phyloP scores from a whole-genome alignment of 1,140 invertebrate species.

The Brachionus koreanus region DNA sequence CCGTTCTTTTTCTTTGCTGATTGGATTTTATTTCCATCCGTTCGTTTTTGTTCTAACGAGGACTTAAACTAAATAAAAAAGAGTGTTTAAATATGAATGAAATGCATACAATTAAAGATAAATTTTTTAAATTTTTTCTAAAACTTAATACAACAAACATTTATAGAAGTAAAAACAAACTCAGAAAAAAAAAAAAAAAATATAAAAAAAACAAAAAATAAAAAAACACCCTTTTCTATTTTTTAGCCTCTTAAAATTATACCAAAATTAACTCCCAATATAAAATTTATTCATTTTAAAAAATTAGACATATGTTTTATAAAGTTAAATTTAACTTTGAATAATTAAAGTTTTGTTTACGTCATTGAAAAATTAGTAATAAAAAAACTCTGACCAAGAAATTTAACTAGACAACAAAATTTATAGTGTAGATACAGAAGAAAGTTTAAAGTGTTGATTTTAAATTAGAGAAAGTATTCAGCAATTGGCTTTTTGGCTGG shows the following conservation, averaged over 20 bases:
- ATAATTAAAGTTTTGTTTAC: background rate
- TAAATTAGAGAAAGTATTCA: slow-evolving; percentile 85
- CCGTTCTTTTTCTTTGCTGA: background rate
- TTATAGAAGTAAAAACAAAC: background rate
- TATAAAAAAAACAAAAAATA: no score
- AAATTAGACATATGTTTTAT: background rate
- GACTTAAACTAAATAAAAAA: background rate
- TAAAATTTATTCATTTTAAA: slow-evolving; percentile 27
- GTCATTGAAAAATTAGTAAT: background rate
- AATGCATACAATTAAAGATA: background rate
- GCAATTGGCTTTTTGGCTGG: slow-evolving; percentile 98
- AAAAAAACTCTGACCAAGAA: slow-evolving; percentile 25
- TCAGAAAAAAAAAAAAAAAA: background rate
- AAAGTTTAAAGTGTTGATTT: background rate
- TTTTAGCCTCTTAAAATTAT: background rate
- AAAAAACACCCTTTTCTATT: slow-evolving; percentile 19
- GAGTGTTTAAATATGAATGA: background rate
- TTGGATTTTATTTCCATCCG: background rate
- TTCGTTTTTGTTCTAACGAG: background rate
- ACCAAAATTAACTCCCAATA: background rate
- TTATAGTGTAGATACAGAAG: background rate
- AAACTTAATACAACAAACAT: background rate
- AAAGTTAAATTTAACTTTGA: background rate
- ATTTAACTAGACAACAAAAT: slow-evolving; percentile 10
- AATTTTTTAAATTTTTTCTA: slow-evolving; percentile 12